Base-by-base conservation (phyloP, 2,888 invertebrate genomes). In the Dynastes hyllus region DNA sequence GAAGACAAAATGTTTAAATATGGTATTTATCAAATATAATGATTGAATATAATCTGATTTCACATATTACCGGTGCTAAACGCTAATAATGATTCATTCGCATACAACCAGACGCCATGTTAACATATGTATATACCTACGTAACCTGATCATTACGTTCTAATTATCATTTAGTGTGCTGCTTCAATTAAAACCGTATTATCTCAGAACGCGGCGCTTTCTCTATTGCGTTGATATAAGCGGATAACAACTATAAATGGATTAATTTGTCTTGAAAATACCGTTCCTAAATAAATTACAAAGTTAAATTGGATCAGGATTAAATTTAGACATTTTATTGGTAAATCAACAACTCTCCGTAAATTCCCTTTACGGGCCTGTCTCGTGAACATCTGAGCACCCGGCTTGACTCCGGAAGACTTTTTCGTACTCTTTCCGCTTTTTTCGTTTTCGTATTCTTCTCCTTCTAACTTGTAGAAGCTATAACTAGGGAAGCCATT, bases 271-370 rank as follows among this genome's bases (percentile, higher is more conserved):
- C 76, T 53, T 67, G 65, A 53, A 76, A 76, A 65, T 50, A 51
- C 55, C 53, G 32, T 55, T 27, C 67, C 11, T 53, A 77, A 77
- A 67, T 65, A 67, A 67, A 77, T 77, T 77, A 77, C 53, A 40
- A 65, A 66, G 76, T 65, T 51, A 67, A 77, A 77, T 66, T 77
- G 67, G 66, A 67, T 77, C 67, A 66, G 66, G 66, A 76, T 76
- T 76, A 66, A 76, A 76, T 66, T 76, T 66, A 66, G 66, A 76
- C 76, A 67, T 77, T 77, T 65, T 77, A 65, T 77, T 77, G 55
- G 55, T 29, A 55, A 77, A 67, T 77, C 67, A 55, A 77, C 76
- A 55, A 65, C 76, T 55, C 22, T 67, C 32, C 67, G 53, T 67
- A 13, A 51, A 76, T 63, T 76, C 63, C 63, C 63, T 63, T 50